Conservation (phyloP, 2,797 vertebrate species). For the Pseudocheirus occidentalis region DNA sequence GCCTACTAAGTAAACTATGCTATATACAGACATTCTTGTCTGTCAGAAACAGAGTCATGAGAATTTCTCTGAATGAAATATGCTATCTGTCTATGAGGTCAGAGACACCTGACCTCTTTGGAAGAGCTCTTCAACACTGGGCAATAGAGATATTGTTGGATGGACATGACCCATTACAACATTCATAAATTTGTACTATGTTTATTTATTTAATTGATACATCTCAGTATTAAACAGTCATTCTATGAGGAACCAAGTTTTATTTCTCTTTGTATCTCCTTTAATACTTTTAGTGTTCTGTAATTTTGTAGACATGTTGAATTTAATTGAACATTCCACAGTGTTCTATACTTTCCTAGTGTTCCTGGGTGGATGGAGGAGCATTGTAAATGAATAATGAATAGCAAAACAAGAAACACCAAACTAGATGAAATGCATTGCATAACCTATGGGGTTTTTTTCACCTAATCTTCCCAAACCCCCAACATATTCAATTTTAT, state of each 20-base stretch:
- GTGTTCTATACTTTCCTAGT: not conserved
- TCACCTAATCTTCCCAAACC: not conserved
- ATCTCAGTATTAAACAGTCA: not conserved
- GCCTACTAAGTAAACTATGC: not conserved
- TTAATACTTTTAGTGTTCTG: not conserved
- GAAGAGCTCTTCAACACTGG: too few relatives aligned
- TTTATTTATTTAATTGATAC: not conserved
- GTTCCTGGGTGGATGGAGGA: not conserved
- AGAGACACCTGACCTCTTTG: too few relatives aligned
- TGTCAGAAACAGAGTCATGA: not conserved
- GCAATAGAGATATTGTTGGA: not conserved
- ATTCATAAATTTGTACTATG: not conserved
- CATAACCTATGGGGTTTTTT: not conserved
- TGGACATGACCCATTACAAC: not conserved
- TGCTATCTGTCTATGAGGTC: too few relatives aligned
- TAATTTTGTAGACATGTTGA: not conserved
- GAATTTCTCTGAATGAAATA: not conserved
- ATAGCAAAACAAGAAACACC: not conserved
- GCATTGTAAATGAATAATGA: not conserved
- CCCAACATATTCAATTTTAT: not conserved
- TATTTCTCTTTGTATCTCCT: not conserved
- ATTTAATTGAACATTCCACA: not conserved
- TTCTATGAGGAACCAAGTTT: not conserved
- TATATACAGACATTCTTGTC: not conserved
- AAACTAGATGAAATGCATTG: not conserved